Conservation (phyloP, 1,140 invertebrate genomes). For the Drosophila burlai region DNA sequence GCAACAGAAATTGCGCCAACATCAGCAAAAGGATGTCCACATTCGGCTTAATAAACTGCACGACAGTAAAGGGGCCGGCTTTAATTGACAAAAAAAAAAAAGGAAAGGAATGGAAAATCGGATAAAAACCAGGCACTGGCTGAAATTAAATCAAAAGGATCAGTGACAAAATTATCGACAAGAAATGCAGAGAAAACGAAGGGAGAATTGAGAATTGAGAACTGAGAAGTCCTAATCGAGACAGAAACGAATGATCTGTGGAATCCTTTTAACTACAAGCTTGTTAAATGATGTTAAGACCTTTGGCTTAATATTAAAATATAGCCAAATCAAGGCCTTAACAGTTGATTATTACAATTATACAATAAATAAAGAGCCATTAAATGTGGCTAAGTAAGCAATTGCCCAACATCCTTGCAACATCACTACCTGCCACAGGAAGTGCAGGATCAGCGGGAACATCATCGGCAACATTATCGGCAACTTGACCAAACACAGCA, state of each 20-base stretch:
- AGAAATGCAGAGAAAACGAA: neutral
- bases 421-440: neutral
- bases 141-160: neutral
- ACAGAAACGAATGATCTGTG: neutral
- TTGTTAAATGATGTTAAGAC: neutral
- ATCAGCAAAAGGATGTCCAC: conserved; percentile 25
- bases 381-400: neutral
- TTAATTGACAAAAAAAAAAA: conserved; percentile 67
- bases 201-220: neutral
- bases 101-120: neutral
- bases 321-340: neutral
- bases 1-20: conserved; percentile 13
- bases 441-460: conserved; percentile 21
- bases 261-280: neutral
- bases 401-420: neutral
- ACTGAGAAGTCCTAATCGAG: neutral
- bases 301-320: neutral
- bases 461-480: conserved; percentile 9
- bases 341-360: neutral
- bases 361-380: neutral
- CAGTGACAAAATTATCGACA: neutral
- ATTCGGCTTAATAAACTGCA: conserved; percentile 76
- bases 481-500: conserved; percentile 11
- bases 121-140: neutral
- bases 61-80: conserved; percentile 41